phyloP scores from a whole-genome alignment of 2,888 invertebrate genomes.

The Apeira syringaria region DNA sequence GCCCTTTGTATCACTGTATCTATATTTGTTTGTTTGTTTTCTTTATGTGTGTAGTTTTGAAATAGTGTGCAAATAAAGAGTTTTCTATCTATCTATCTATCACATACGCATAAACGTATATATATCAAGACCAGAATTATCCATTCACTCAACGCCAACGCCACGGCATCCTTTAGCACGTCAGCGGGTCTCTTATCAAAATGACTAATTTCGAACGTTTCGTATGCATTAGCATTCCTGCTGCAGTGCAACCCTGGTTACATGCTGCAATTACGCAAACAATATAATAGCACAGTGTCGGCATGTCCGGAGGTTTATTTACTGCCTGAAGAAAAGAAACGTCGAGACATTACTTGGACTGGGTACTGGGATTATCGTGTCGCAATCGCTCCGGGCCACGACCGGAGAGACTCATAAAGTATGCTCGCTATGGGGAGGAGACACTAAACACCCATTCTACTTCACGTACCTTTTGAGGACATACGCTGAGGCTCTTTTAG shows the following conservation, averaged over 20 bases:
- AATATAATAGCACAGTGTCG: conserved; percentile 71
- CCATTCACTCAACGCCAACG: conserved; percentile 27
- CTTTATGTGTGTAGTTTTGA: no score
- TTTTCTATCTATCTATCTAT: no score
- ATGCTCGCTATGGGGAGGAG: conserved; percentile 46
- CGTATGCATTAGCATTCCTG: conserved; percentile 67
- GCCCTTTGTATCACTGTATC: no score
- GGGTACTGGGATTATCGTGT: conserved; percentile 61
- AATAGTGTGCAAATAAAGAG: no score
- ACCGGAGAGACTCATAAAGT: conserved; percentile 47
- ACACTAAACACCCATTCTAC: conserved; percentile 49
- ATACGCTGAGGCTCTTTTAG: conserved; percentile 12
- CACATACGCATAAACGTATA: no score
- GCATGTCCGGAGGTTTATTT: conserved; percentile 52
- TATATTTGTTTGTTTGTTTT: no score
- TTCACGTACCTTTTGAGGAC: conserved; percentile 37
- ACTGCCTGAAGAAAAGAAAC: conserved; percentile 62
- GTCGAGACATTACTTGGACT: conserved; percentile 56
- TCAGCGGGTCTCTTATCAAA: conserved; percentile 36
- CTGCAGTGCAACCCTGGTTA: conserved; percentile 33
- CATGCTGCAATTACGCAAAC: conserved; percentile 71
- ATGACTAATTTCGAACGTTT: conserved; percentile 57
- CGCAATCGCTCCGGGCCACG: conserved; percentile 53
- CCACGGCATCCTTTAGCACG: conserved; percentile 30
- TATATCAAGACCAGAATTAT: conserved; percentile 24